Evolutionary conservation across 2,888 invertebrate genomes (phyloP).

Genomic region (Helleia helle): DNA sequence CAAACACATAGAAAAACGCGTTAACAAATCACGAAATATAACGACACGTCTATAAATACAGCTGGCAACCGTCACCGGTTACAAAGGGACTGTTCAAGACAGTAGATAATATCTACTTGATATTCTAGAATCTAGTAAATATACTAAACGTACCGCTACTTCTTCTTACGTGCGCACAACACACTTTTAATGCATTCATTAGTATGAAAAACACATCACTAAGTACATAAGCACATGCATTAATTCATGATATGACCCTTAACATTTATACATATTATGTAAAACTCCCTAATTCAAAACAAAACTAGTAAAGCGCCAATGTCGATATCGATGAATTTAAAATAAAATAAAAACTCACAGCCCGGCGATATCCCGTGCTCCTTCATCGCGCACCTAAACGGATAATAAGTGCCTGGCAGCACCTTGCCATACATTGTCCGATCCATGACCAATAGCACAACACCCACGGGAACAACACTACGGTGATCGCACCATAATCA

Average conservation of each 20-base stretch:
- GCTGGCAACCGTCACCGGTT: constrained; percentile 1
- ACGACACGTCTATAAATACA: constrained; percentile 7
- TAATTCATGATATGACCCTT: no score
- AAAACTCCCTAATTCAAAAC: no score
- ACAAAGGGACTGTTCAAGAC: neutral
- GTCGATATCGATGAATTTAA: constrained; percentile 12
- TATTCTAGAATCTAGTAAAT: constrained; percentile 31
- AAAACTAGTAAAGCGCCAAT: no score
- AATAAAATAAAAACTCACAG: constrained; percentile 79
- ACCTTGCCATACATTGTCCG: constrained; percentile 93
- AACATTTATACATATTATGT: no score
- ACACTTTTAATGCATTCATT: no score
- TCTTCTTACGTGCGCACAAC: no score
- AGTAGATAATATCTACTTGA: no score
- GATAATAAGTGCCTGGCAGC: constrained; percentile 87
- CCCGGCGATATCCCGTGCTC: constrained; percentile 88
- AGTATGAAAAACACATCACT: constrained; percentile 2
- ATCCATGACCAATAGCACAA: constrained; percentile 80
- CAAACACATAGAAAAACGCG: constrained; percentile 4
- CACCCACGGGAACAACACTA: constrained; percentile 56
- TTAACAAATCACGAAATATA: neutral
- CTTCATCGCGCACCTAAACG: constrained; percentile 87
- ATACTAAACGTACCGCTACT: no score
- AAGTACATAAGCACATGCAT: no score
- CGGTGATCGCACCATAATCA: constrained; percentile 63